These are phyloP conservation scores for Hippopotamyrus pictus DNA, from an alignment of 2,797 vertebrate genomes.

Conservation along the genomic window DNA sequence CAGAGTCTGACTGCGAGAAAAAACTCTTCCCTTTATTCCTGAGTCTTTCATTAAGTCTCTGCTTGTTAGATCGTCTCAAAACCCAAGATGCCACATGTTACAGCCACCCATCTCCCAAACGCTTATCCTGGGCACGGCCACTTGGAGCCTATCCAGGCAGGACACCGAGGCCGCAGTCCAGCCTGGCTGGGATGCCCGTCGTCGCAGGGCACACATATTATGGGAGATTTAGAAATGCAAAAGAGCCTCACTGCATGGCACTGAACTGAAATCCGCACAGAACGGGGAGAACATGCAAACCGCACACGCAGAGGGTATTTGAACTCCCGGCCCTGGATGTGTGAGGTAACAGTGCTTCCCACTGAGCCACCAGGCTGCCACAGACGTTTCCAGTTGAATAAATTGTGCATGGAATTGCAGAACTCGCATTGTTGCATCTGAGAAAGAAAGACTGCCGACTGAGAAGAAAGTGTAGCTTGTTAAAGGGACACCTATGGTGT, in stretches of 20 bases:
- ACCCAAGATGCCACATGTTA: background rate
- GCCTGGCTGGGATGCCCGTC: background rate
- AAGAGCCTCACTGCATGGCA: background rate
- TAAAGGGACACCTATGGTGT: slow-evolving; percentile 1
- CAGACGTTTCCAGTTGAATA: background rate
- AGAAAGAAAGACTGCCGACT: background rate
- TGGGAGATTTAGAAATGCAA: background rate
- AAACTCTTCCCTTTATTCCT: background rate
- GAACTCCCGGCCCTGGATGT: background rate
- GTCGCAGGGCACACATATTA: background rate
- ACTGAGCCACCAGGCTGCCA: background rate
- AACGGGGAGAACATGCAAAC: background rate
- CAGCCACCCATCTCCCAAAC: background rate
- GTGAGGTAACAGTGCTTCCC: background rate
- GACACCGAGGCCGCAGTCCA: background rate
- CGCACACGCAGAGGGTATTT: background rate
- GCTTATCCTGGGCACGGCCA: background rate
- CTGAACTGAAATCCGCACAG: background rate
- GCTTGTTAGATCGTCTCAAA: slow-evolving; percentile 5
- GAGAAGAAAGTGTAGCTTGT: background rate
- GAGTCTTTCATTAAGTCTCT: background rate
- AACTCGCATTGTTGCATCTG: background rate
- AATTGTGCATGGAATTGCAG: slow-evolving; percentile 1
- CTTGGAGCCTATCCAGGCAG: background rate
- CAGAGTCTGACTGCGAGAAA: background rate